phyloP scores from a whole-genome alignment of 2,888 invertebrate species.

The Pandemis heparana region DNA sequence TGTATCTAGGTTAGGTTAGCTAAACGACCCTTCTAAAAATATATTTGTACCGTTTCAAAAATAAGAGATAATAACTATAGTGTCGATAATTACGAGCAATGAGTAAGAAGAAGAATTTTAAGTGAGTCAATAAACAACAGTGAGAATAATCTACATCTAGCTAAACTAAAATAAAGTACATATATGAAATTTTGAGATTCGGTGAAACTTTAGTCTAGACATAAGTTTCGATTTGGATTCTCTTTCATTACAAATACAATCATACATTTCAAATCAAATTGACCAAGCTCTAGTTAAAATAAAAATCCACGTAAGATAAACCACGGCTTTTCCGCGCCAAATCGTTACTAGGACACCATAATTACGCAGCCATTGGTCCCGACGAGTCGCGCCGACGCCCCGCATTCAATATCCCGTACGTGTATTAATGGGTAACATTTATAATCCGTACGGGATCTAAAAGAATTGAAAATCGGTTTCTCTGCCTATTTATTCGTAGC shows the following conservation, averaged over 20 bases:
- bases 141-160: too few species aligned
- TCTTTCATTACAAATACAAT: too few species aligned
- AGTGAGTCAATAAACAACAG: too few species aligned
- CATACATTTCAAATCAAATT: not conserved
- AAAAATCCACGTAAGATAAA: not conserved
- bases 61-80: too few species aligned
- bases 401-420: constrained; percentile 20
- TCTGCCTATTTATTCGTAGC: constrained; percentile 44
- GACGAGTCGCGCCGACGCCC: not conserved
- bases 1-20: too few species aligned
- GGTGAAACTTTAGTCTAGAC: too few species aligned
- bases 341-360: not conserved
- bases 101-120: too few species aligned
- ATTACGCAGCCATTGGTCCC: not conserved
- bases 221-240: not conserved
- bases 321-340: not conserved
- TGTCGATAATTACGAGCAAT: too few species aligned
- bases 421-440: constrained; percentile 34
- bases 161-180: too few species aligned
- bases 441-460: constrained; percentile 28
- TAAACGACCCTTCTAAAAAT: too few species aligned
- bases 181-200: too few species aligned
- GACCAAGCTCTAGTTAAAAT: not conserved
- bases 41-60: too few species aligned
- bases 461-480: constrained; percentile 25